Conservation (phyloP, 2,113 vertebrate species). For the Serinus canaria region DNA sequence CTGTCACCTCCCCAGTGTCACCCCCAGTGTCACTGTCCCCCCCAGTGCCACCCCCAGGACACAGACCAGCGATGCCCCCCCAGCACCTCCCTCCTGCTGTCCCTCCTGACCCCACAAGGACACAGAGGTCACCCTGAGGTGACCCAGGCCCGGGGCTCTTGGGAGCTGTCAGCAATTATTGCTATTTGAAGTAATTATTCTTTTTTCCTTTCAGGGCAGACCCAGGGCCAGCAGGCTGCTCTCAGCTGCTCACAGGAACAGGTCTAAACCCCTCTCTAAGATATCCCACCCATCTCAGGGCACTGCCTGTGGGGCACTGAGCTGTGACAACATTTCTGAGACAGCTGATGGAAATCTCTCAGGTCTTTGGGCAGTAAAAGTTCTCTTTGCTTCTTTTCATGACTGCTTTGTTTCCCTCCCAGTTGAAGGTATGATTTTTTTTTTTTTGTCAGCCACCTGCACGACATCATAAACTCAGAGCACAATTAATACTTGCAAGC, state of each 20-base stretch:
- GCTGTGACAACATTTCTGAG: not conserved
- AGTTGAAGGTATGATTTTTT: not conserved
- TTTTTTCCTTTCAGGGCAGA: not conserved
- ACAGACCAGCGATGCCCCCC: fast-evolving
- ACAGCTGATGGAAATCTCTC: not conserved
- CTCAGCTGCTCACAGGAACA: not conserved
- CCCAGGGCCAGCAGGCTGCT: not conserved
- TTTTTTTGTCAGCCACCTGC: not conserved
- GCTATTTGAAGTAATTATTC: not conserved
- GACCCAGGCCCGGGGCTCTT: not conserved
- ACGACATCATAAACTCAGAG: not conserved
- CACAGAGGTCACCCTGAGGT: not conserved
- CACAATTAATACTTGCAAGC: not conserved
- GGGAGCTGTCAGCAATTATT: not conserved
- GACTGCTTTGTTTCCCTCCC: not conserved
- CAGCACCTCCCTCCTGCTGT: not conserved
- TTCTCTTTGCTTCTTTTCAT: not conserved
- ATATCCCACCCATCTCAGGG: not conserved
- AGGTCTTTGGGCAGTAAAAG: not conserved
- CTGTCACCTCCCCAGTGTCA: not conserved
- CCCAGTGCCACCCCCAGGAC: not conserved
- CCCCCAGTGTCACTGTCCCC: not conserved
- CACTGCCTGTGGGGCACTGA: not conserved
- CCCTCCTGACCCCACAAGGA: not conserved
- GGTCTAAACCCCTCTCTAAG: not conserved